phyloP scores from a whole-genome alignment of 1,140 invertebrate species.

The Nasonia giraulti region DNA sequence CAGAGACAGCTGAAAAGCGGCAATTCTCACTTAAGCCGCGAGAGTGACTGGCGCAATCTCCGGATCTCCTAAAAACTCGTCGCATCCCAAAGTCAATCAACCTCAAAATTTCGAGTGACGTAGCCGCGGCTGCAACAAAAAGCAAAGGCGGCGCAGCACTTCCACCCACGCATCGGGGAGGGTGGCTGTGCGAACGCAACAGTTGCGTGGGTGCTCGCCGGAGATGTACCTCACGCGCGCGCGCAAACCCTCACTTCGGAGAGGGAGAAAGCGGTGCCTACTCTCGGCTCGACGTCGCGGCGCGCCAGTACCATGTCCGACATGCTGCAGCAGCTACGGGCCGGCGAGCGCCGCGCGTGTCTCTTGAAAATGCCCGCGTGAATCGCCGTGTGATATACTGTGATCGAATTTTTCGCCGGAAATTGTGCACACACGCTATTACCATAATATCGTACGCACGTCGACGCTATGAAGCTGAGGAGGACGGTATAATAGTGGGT shows the following conservation, averaged over 20 bases:
- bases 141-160: neutral
- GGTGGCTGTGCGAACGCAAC: slow-evolving; percentile 48
- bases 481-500: neutral
- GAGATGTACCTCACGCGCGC: slow-evolving; percentile 4
- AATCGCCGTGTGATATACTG: no score
- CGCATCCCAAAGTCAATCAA: neutral
- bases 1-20: no score
- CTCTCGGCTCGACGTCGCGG: neutral
- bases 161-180: slow-evolving; percentile 8
- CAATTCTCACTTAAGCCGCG: no score
- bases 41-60: neutral
- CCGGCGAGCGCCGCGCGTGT: neutral
- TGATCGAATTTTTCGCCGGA: no score
- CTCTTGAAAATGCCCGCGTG: neutral
- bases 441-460: no score
- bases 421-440: no score
- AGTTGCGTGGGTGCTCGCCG: slow-evolving; percentile 51
- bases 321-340: slow-evolving; percentile 8
- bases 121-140: neutral
- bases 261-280: neutral
- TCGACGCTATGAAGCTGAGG: neutral
- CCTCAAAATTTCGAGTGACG: neutral
- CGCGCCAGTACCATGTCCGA: slow-evolving; percentile 34
- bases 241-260: neutral
- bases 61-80: neutral